Evolutionary conservation across 2,797 vertebrate species (phyloP), one percentile per base, ranked within the genome.

Genomic region (Sebastes steindachneri): DNA sequence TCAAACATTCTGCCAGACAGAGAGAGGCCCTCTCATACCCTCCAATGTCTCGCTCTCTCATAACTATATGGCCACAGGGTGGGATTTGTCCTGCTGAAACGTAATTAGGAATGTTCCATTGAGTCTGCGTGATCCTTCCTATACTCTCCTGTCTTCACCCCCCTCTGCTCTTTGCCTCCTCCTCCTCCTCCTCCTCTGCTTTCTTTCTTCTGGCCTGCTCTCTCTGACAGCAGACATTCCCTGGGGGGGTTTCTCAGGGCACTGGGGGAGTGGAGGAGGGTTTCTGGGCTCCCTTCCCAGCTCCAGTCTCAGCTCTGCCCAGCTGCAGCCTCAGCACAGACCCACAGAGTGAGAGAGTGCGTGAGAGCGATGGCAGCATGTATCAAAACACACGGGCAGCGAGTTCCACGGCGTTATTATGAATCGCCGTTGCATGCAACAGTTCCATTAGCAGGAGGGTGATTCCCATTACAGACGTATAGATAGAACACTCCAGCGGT

Each of bases 71-170:
- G 78, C 90, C 87, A 88, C 82, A 92, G 92, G 90, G 88, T 88
- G 75, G 82, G 91, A 90, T 93, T 93, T 93, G 88, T 89, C 85
- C 90, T 60, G 82, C 90, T 89, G 89, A 92, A 93, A 91, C 83
- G 87, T 86, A 93, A 94, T 89, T 92, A 92, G 87, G 89, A 94
- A 94, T 93, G 90, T 94, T 94, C 94, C 91, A 91, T 77, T 80
- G 78, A 86, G 80, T 76, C 77, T 82, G 73, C 87, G 83, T 78
- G 88, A 92, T 89, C 83, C 85, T 77, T 87, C 85, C 85, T 77
- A 75, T 82, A 75, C 71, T 69, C 80, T 83, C 66, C 54, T 65
- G 84, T 79, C 78, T 70, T 90, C 68, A 73, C 45, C 81, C 80
- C 80, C 75, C 83, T 85, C 81, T 86, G 75, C 76, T 75, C 60